These are phyloP conservation scores for Probosciger aterrimus DNA, from an alignment of 2,113 vertebrate species.

Conservation along the genomic window DNA sequence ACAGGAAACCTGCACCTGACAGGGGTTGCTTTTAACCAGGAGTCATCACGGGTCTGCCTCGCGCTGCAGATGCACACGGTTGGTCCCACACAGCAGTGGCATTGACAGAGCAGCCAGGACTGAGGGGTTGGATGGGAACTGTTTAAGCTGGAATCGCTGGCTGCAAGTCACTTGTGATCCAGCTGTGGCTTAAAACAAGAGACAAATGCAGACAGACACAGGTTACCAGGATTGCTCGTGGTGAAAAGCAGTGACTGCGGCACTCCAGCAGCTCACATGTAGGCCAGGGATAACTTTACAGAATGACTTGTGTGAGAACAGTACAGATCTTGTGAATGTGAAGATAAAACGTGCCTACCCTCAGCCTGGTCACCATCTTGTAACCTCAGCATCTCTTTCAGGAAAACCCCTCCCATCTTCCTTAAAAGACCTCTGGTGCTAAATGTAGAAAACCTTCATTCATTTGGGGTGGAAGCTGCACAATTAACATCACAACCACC, in stretches of 20 bases:
- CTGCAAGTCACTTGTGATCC: not conserved
- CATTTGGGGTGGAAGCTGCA: not conserved
- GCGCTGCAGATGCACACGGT: not conserved
- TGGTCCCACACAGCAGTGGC: not conserved
- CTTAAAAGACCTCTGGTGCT: not conserved
- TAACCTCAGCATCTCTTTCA: not conserved
- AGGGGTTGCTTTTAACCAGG: not conserved
- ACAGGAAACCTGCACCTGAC: not conserved
- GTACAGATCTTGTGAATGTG: not conserved
- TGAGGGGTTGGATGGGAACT: not conserved
- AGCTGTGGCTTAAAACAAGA: not conserved
- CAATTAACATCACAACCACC: conserved; percentile 24
- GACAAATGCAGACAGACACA: not conserved
- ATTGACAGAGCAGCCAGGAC: not conserved
- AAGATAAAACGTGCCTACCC: not conserved
- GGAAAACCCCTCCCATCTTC: not conserved
- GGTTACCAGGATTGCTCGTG: not conserved
- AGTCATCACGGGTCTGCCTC: not conserved
- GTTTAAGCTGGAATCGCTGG: not conserved
- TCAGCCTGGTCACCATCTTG: not conserved
- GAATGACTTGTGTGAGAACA: not conserved
- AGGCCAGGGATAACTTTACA: not conserved
- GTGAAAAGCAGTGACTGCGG: not conserved
- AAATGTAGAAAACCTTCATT: not conserved
- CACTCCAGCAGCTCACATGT: not conserved